phyloP scores from a whole-genome alignment of 2,888 invertebrate genomes.

The Copidosoma aretas region DNA sequence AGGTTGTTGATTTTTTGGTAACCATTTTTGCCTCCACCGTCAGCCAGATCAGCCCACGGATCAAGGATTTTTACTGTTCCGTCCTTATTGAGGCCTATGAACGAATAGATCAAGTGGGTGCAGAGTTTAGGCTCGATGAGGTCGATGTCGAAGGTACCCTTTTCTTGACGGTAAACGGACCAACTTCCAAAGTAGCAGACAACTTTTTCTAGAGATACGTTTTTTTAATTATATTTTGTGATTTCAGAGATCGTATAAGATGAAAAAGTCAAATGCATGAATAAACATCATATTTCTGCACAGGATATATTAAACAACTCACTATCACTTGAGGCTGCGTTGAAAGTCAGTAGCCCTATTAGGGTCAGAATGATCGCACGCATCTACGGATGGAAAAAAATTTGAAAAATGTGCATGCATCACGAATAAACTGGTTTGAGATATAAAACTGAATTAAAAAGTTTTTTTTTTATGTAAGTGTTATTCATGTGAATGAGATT shows the following conservation, averaged over 20 bases:
- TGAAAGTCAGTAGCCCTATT: conserved; percentile 13
- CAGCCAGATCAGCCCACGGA: conserved; percentile 69
- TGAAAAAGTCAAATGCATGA: neutral
- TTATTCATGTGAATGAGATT: no score
- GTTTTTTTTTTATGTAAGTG: no score
- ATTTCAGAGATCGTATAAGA: no score
- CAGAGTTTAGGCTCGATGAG: conserved; percentile 74
- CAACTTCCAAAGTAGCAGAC: conserved; percentile 82
- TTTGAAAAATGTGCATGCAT: no score
- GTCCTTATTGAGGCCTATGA: conserved; percentile 71
- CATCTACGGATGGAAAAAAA: conserved; percentile 23
- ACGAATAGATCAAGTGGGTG: conserved; percentile 80
- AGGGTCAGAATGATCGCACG: conserved; percentile 18
- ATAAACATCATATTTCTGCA: no score
- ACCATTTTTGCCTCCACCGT: conserved; percentile 63
- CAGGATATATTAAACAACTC: no score
- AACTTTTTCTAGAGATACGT: conserved; percentile 65
- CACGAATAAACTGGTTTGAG: no score
- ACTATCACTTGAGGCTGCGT: conserved; percentile 19
- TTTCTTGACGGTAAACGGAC: conserved; percentile 72
- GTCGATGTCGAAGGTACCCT: conserved; percentile 72
- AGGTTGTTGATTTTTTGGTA: conserved; percentile 66
- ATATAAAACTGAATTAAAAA: no score
- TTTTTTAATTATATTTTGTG: no score
- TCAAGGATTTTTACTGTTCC: conserved; percentile 67